phyloP scores from a whole-genome alignment of 2,888 invertebrate species.

The Drosophila cognata region DNA sequence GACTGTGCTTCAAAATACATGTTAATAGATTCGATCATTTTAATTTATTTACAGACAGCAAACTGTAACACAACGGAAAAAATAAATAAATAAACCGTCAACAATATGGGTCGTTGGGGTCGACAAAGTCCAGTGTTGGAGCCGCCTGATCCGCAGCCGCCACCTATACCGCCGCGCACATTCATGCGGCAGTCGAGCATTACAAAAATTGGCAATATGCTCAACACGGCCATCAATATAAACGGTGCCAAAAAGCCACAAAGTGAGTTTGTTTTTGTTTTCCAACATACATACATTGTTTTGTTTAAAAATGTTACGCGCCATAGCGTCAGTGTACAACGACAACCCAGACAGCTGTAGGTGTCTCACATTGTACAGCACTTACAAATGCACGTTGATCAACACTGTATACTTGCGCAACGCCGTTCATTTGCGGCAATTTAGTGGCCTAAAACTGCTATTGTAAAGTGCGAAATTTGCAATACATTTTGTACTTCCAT shows the following conservation, averaged over 20 bases:
- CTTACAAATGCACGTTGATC: constrained; percentile 19
- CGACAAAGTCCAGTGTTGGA: constrained; percentile 83
- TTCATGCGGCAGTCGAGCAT: constrained; percentile 88
- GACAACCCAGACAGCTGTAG: constrained; percentile 50
- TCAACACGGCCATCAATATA: constrained; percentile 87
- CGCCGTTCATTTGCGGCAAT: constrained; percentile 54
- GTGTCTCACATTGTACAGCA: constrained; percentile 27
- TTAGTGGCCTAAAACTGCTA: constrained; percentile 58
- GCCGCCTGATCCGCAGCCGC: constrained; percentile 83
- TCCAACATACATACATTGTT: not conserved
- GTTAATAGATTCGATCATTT: constrained; percentile 67
- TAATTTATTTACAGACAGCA: constrained; percentile 62
- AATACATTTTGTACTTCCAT: constrained; percentile 77
- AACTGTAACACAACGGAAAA: constrained; percentile 40
- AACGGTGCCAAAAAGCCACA: constrained; percentile 81
- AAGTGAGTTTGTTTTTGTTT: constrained; percentile 69
- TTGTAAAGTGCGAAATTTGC: constrained; percentile 77
- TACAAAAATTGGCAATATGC: constrained; percentile 88
- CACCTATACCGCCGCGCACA: constrained; percentile 82
- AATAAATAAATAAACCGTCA: constrained; percentile 24
- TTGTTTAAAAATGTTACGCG: constrained; percentile 18
- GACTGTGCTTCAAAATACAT: constrained; percentile 30
- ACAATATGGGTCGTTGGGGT: constrained; percentile 84
- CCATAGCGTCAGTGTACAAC: not conserved
- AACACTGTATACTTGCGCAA: constrained; percentile 43